A percentile compares a stretch with the other conserved stretches of the same genome.
Evolutionary conservation across 1,140 invertebrate genomes (phyloP).

Genomic region (Brachionus calyciflorus): DNA sequence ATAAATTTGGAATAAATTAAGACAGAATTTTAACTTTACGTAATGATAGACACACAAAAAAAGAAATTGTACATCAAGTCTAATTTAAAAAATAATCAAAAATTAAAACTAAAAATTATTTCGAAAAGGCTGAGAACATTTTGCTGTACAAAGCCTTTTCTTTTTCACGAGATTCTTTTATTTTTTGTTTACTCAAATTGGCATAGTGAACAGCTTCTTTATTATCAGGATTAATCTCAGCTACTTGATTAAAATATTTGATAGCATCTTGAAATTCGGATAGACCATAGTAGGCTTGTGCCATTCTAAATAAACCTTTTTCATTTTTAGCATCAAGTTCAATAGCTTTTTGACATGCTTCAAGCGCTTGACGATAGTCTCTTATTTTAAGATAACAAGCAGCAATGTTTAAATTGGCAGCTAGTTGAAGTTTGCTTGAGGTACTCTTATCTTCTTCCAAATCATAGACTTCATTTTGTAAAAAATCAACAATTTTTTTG

Average conservation of each 20-base stretch:
- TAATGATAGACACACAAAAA: too few relatives aligned
- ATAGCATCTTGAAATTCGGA: conserved; percentile 76
- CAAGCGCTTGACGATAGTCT: conserved; percentile 70
- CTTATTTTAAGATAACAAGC: conserved; percentile 79
- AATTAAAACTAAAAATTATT: too few relatives aligned
- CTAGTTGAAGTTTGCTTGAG: neutral
- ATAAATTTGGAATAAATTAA: too few relatives aligned
- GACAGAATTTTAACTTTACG: too few relatives aligned
- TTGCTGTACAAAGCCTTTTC: conserved; percentile 45
- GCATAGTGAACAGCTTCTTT: conserved; percentile 68
- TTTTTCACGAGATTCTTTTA: conserved; percentile 37
- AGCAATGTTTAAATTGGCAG: conserved; percentile 69
- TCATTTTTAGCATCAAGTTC: conserved; percentile 74
- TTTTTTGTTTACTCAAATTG: neutral
- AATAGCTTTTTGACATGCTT: conserved; percentile 68
- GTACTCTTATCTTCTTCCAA: conserved; percentile 1
- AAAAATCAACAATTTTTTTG: conserved; percentile 18
- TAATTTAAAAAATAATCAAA: too few relatives aligned
- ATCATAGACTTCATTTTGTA: conserved; percentile 21
- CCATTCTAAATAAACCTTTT: conserved; percentile 84
- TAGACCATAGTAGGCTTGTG: conserved; percentile 72
- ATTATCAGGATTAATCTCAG: conserved; percentile 72
- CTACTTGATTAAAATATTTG: conserved; percentile 73
- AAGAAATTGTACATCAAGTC: too few relatives aligned
- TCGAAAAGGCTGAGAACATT: conserved; percentile 30